Evolutionary conservation across 2,113 vertebrate genomes (phyloP).

Genomic region (Uria aalge): DNA sequence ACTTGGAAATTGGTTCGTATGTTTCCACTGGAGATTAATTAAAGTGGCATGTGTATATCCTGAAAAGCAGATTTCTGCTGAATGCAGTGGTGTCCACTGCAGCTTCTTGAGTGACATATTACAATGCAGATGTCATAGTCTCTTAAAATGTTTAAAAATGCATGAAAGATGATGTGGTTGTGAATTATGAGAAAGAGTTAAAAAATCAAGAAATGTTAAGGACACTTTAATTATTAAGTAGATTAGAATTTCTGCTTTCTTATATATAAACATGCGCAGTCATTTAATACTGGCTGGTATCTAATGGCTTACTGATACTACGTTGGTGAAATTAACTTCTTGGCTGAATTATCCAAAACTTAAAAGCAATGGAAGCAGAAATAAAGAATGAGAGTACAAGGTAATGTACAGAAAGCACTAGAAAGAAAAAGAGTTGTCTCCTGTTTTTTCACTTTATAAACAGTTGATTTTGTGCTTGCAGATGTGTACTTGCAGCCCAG

Average conservation of each 20-base stretch:
- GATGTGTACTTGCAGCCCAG: no score
- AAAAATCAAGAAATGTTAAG: conserved; percentile 35
- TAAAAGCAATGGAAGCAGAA: not conserved
- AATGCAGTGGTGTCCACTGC: not conserved
- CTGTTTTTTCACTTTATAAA: not conserved
- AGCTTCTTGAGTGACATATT: not conserved
- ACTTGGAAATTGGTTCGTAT: not conserved
- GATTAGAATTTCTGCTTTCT: not conserved
- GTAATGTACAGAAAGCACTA: not conserved
- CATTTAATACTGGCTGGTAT: not conserved
- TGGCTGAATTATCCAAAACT: not conserved
- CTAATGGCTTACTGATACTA: not conserved
- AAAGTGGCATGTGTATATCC: not conserved
- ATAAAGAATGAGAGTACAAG: not conserved
- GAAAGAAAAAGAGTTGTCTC: not conserved
- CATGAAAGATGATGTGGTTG: not conserved
- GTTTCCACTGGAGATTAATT: not conserved
- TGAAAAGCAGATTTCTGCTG: not conserved
- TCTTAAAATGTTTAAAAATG: not conserved
- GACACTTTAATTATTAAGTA: conserved; percentile 11
- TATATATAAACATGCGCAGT: not conserved
- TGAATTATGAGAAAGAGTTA: not conserved
- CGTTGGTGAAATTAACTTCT: not conserved
- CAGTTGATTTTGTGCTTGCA: not conserved
- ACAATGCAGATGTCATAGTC: not conserved